Percentiles rank a stretch among this genome's conserved stretches.
Conservation (phyloP, 2,113 vertebrate species). For the Ophiodon elongatus region DNA sequence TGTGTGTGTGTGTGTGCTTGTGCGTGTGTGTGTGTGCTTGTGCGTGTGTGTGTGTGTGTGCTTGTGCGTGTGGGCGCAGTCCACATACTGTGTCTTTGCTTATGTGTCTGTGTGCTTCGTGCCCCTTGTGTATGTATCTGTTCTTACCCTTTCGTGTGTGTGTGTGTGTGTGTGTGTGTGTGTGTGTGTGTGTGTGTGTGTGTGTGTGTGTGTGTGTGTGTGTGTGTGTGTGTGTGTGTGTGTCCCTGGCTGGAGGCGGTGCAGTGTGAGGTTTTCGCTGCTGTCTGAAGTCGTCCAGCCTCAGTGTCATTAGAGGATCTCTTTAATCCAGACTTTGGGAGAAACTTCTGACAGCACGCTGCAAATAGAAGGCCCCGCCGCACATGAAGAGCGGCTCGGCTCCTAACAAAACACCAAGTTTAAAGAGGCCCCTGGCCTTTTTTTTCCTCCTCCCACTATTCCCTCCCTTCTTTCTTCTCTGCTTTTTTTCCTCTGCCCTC, state of each 20-base stretch:
- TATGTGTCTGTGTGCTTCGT: conserved; percentile 62
- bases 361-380: conserved; percentile 81
- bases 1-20: conserved; percentile 31
- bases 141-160: conserved; percentile 51
- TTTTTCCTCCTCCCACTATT: conserved; percentile 75
- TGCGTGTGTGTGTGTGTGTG: conserved; percentile 20
- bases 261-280: conserved; percentile 75
- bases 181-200: conserved; percentile 28
- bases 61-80: conserved; percentile 39
- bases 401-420: conserved; percentile 84
- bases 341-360: conserved; percentile 81
- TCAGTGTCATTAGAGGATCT: conserved; percentile 85
- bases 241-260: conserved; percentile 74
- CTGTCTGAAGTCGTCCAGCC: conserved; percentile 80
- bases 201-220: conserved; percentile 34
- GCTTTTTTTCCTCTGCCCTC: conserved; percentile 73
- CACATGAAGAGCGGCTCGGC: conserved; percentile 79
- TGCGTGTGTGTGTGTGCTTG: conserved; percentile 54
- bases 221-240: conserved; percentile 46
- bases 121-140: conserved; percentile 63
- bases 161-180: conserved; percentile 49
- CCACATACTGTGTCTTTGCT: conserved; percentile 60
- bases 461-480: conserved; percentile 73
- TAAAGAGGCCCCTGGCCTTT: conserved; percentile 78
- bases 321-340: conserved; percentile 85